These are phyloP conservation scores for Crenichthys baileyi DNA, from an alignment of 2,797 vertebrate genomes.

Conservation along the genomic window DNA sequence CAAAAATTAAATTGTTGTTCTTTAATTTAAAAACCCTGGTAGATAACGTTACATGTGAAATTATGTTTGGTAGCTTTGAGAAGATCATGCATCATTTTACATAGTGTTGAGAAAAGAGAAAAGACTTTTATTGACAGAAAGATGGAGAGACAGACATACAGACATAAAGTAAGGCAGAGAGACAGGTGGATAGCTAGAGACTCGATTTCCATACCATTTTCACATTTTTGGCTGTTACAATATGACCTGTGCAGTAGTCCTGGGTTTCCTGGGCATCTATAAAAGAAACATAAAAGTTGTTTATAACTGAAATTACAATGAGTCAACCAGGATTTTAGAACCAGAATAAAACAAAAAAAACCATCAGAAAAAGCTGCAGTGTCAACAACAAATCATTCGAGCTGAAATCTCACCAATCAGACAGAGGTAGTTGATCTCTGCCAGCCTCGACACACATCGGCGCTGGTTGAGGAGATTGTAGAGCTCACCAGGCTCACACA, in stretches of 20 bases:
- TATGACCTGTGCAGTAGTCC: conserved; percentile 85
- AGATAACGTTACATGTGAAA: no score
- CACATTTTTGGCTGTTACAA: conserved; percentile 83
- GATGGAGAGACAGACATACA: neutral
- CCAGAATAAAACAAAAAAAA: neutral
- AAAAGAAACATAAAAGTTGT: conserved; percentile 34
- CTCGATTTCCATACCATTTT: conserved; percentile 73
- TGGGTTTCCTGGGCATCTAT: conserved; percentile 84
- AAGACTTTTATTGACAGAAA: no score
- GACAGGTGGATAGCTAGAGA: neutral
- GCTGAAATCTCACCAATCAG: conserved; percentile 80
- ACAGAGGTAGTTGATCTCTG: conserved; percentile 86
- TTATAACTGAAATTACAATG: neutral
- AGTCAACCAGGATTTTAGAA: neutral
- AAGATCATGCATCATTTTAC: no score
- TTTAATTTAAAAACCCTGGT: no score
- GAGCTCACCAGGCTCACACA: conserved; percentile 82
- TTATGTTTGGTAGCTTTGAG: no score
- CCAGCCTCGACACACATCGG: conserved; percentile 71
- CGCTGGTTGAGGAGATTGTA: conserved; percentile 88
- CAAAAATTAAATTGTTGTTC: no score
- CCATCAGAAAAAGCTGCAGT: neutral
- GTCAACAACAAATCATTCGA: neutral
- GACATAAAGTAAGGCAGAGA: no score
- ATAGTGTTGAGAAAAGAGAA: no score